A percentile compares a stretch with the other conserved stretches of the same genome.
Conservation (phyloP, 2,797 vertebrate species). For the Brachyrhaphis roseni region DNA sequence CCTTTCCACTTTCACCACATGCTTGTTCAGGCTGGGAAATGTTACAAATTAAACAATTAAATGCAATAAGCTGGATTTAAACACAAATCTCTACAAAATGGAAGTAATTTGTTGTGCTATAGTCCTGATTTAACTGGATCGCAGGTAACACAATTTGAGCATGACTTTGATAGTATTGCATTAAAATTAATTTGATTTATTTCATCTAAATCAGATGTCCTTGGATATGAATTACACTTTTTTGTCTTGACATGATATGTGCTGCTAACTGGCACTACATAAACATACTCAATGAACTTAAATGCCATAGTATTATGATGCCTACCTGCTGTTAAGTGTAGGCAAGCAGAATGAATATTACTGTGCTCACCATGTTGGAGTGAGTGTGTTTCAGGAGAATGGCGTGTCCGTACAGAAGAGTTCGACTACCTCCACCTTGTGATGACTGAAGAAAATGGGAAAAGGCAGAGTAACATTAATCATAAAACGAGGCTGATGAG, state of each 20-base stretch:
- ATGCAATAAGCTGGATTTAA: background rate
- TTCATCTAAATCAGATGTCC: background rate
- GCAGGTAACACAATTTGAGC: background rate
- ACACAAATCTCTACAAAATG: background rate
- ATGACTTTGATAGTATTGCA: background rate
- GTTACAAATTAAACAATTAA: background rate
- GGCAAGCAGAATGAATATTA: background rate
- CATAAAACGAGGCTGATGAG: background rate
- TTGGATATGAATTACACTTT: background rate
- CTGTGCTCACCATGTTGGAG: constrained; percentile 88
- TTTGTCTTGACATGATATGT: background rate
- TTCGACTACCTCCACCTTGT: constrained; percentile 92
- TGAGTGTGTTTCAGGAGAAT: constrained; percentile 93
- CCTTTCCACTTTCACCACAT: background rate
- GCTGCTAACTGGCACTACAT: background rate
- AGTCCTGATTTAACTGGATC: background rate
- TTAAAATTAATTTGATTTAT: background rate
- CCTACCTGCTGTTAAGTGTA: background rate
- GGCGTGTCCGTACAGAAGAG: constrained; percentile 91
- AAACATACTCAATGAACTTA: background rate
- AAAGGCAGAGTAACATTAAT: constrained; percentile 4
- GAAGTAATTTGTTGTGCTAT: background rate
- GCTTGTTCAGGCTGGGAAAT: background rate
- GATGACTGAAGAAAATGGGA: constrained; percentile 81
- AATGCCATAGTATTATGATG: background rate